phyloP scores from a whole-genome alignment of 2,888 invertebrate species.

The Lasioglossum pauxillum region DNA sequence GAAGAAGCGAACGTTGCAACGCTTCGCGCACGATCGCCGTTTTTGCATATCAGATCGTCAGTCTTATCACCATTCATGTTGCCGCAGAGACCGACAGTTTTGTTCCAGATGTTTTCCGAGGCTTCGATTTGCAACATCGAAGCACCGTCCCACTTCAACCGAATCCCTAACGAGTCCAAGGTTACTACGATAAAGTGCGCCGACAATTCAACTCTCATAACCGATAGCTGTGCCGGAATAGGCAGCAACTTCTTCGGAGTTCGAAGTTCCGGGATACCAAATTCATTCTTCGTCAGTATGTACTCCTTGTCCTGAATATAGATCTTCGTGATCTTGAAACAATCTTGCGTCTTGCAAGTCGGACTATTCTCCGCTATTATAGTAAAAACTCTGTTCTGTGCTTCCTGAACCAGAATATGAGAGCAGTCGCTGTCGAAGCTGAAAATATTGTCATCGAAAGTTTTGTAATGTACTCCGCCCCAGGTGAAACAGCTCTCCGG shows the following conservation, averaged over 20 bases:
- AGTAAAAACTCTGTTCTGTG: conserved; percentile 89
- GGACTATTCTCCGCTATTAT: conserved; percentile 87
- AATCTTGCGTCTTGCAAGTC: conserved; percentile 85
- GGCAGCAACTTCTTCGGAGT: conserved; percentile 85
- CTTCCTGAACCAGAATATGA: conserved; percentile 90
- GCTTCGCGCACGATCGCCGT: conserved; percentile 85
- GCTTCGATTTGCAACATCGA: conserved; percentile 88
- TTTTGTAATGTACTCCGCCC: conserved; percentile 93
- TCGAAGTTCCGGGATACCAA: conserved; percentile 66
- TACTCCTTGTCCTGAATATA: conserved; percentile 91
- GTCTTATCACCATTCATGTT: conserved; percentile 88
- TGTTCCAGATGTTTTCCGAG: conserved; percentile 90
- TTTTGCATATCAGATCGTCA: conserved; percentile 89
- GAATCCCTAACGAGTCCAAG: conserved; percentile 89
- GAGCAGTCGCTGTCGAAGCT: conserved; percentile 92
- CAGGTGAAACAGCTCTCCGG: conserved; percentile 92
- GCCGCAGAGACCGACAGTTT: conserved; percentile 94
- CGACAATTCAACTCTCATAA: conserved; percentile 90
- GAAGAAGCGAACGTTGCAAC: conserved; percentile 86
- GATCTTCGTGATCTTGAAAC: conserved; percentile 86
- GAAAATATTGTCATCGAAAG: conserved; percentile 92
- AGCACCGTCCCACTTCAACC: conserved; percentile 90
- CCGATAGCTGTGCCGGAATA: conserved; percentile 90
- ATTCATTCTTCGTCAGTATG: conserved; percentile 82
- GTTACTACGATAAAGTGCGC: conserved; percentile 89